phyloP scores from a whole-genome alignment of 2,888 invertebrate genomes.

The Apomyelois bistriatella region DNA sequence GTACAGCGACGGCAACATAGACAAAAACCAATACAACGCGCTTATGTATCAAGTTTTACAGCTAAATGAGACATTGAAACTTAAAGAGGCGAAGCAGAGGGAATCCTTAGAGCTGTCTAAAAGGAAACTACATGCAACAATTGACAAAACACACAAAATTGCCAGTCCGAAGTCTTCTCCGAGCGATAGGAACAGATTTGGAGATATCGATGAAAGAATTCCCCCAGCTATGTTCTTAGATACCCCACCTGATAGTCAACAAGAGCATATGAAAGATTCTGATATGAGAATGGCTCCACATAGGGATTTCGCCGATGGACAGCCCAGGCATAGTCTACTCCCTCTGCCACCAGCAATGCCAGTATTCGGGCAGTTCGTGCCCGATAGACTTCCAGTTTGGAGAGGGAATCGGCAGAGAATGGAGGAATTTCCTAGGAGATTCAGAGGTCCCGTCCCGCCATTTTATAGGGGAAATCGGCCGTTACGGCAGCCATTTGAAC shows the following conservation, averaged over 20 bases:
- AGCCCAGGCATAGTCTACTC: slow-evolving; percentile 33
- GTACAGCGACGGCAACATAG: slow-evolving; percentile 85
- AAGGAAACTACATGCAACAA: slow-evolving; percentile 56
- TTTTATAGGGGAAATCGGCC: slow-evolving; percentile 53
- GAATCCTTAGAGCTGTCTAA: slow-evolving; percentile 82
- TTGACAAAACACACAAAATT: slow-evolving; percentile 65
- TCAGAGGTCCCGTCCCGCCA: slow-evolving; percentile 49
- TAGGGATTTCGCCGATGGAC: slow-evolving; percentile 35
- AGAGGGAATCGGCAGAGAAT: slow-evolving; percentile 55
- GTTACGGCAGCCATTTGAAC: slow-evolving; percentile 48
- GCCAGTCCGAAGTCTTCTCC: slow-evolving; percentile 70
- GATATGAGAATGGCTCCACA: slow-evolving; percentile 56
- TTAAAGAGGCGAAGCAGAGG: slow-evolving; percentile 87
- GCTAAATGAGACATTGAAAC: slow-evolving; percentile 87
- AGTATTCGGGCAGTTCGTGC: slow-evolving; percentile 34
- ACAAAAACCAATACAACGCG: slow-evolving; percentile 86
- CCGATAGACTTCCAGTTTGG: slow-evolving; percentile 38
- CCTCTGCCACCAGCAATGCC: slow-evolving; percentile 56
- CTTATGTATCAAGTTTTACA: slow-evolving; percentile 88
- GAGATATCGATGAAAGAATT: slow-evolving; percentile 76
- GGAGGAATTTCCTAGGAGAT: slow-evolving; percentile 58
- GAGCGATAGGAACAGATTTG: slow-evolving; percentile 54
- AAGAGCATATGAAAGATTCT: slow-evolving; percentile 45
- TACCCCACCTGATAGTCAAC: slow-evolving; percentile 50
- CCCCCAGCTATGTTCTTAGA: slow-evolving; percentile 54